A percentile compares a stretch with the other conserved stretches of the same genome.
phyloP scores from a whole-genome alignment of 1,140 invertebrate species.

The Oncopodura yosiiana region DNA sequence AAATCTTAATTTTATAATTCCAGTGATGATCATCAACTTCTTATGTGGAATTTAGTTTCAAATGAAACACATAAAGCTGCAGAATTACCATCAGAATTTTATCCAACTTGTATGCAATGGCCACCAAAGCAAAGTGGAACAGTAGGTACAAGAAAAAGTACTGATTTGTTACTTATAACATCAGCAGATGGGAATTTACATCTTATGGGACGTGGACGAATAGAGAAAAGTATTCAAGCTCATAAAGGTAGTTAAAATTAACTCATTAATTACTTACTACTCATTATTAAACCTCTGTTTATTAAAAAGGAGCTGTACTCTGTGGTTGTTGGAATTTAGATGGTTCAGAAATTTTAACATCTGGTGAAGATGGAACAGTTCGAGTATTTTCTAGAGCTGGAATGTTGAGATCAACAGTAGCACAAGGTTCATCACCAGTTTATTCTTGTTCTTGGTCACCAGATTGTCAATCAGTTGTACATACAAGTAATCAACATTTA shows the following conservation, averaged over 20 bases:
- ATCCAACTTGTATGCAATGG: conserved; percentile 79
- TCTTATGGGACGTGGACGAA: conserved; percentile 75
- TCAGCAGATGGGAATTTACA: conserved; percentile 87
- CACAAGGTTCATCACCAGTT: conserved; percentile 63
- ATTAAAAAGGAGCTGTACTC: conserved; percentile 56
- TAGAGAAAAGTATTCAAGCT: conserved; percentile 85
- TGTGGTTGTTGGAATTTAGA: conserved; percentile 82
- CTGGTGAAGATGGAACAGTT: conserved; percentile 89
- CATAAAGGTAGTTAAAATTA: conserved; percentile 57
- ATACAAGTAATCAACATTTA: conserved; percentile 69
- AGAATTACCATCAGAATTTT: conserved; percentile 70
- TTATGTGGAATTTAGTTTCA: conserved; percentile 75
- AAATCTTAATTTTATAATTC: conserved; percentile 4
- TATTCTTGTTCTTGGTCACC: conserved; percentile 81
- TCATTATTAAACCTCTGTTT: conserved; percentile 7
- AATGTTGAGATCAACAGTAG: conserved; percentile 81
- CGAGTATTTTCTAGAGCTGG: conserved; percentile 96
- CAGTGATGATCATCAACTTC: conserved; percentile 81
- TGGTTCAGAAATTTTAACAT: conserved; percentile 75
- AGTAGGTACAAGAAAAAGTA: conserved; percentile 50
- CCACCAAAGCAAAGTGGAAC: conserved; percentile 50
- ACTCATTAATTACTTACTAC: conserved; percentile 8
- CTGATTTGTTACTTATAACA: conserved; percentile 75
- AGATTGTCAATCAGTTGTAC: conserved; percentile 70
- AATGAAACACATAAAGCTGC: conserved; percentile 64